Conservation (phyloP, 2,113 vertebrate species). For the Anoplopoma fimbria region DNA sequence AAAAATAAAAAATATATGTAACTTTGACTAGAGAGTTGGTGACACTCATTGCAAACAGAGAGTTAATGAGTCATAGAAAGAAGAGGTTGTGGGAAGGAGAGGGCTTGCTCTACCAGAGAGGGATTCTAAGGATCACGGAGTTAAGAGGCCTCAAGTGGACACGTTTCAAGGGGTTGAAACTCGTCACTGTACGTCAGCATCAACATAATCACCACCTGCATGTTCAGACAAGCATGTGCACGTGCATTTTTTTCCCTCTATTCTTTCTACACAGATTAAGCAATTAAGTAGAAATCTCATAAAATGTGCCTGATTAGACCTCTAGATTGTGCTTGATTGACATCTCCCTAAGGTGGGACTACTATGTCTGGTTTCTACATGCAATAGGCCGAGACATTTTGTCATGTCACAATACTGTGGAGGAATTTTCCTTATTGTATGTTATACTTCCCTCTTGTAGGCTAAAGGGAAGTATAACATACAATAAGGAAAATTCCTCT, state of each 20-base stretch:
- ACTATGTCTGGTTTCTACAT: background rate
- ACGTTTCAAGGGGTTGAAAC: background rate
- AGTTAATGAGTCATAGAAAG: conserved; percentile 36
- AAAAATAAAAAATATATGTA: background rate
- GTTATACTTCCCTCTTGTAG: too few species aligned
- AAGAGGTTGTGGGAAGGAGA: conserved; percentile 17
- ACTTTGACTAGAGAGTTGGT: conserved; percentile 2
- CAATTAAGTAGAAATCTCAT: background rate
- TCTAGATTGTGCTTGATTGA: background rate
- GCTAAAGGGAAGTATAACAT: too few species aligned
- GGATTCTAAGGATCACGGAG: conserved; percentile 28
- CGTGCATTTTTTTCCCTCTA: background rate
- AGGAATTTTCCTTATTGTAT: too few species aligned
- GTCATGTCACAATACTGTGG: background rate
- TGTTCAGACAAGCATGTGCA: background rate
- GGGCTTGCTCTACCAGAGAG: background rate
- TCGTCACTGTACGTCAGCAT: background rate
- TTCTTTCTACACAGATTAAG: background rate
- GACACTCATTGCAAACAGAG: background rate
- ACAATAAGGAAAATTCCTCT: too few species aligned
- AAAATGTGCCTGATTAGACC: background rate
- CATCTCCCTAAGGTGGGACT: background rate
- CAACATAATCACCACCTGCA: background rate
- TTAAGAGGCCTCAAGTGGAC: conserved; percentile 27
- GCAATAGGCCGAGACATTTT: background rate